Percentiles rank a stretch among this genome's conserved stretches.
Evolutionary conservation across 1,140 invertebrate genomes (phyloP).

Genomic region (Drosophila aff.): DNA sequence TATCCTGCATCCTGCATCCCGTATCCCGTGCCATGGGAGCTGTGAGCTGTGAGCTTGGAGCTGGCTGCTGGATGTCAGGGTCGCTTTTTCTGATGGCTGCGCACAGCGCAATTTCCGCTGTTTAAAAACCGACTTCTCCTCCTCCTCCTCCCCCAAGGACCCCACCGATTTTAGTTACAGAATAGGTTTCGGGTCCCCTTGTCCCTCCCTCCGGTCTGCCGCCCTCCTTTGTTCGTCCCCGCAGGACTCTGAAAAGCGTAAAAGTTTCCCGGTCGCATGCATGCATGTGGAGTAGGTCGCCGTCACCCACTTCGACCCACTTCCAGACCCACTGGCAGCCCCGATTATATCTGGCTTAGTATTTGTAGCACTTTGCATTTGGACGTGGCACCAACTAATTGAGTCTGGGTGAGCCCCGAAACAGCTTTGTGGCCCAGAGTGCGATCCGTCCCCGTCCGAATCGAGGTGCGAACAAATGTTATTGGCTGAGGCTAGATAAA

Average conservation of each 20-base stretch:
- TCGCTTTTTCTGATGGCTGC: constrained; percentile 72
- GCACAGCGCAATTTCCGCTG: constrained; percentile 80
- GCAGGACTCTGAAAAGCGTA: constrained; percentile 30
- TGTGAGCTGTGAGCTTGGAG: constrained; percentile 4
- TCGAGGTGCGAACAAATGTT: constrained; percentile 42
- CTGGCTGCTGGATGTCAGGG: constrained; percentile 35
- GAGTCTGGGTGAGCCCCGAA: constrained; percentile 44
- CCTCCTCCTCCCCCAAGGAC: not conserved
- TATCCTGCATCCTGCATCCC: constrained; percentile 1
- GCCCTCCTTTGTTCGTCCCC: constrained; percentile 24
- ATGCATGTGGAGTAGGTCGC: constrained; percentile 38
- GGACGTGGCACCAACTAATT: constrained; percentile 45
- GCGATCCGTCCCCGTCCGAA: not conserved
- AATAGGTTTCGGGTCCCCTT: constrained; percentile 29
- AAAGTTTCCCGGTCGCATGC: constrained; percentile 25
- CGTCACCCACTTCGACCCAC: not conserved
- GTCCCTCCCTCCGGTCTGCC: no score
- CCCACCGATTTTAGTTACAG: constrained; percentile 47
- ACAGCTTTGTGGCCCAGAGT: constrained; percentile 34
- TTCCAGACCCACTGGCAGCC: not conserved
- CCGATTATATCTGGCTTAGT: constrained; percentile 47
- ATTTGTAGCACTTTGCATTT: constrained; percentile 52
- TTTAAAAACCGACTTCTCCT: constrained; percentile 78
- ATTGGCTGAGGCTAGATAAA: constrained; percentile 36
- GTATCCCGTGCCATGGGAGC: not conserved